phyloP scores from a whole-genome alignment of 2,113 vertebrate species.

The Crotophaga sulcirostris region DNA sequence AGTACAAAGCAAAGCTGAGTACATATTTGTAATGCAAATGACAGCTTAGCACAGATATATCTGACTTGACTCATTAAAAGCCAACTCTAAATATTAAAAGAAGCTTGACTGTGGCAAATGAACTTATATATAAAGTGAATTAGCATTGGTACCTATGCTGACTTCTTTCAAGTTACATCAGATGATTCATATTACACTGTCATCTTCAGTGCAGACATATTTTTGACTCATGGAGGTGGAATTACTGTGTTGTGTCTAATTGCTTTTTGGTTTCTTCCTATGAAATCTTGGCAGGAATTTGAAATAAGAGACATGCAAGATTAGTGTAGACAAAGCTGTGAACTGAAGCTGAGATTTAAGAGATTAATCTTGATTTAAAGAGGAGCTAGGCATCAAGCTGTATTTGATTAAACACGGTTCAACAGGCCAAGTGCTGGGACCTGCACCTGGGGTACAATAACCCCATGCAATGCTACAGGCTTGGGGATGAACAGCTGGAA shows the following conservation, averaged over 20 bases:
- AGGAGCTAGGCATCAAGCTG: not conserved
- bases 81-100: not conserved
- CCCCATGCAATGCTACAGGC: no score
- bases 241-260: not conserved
- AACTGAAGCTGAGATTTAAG: not conserved
- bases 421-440: no score
- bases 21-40: not conserved
- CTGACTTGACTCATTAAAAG: not conserved
- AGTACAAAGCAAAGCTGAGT: not conserved
- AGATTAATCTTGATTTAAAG: not conserved
- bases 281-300: not conserved
- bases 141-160: not conserved
- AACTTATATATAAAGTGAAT: not conserved
- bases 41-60: not conserved
- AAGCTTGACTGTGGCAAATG: not conserved
- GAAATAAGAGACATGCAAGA: not conserved
- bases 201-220: not conserved
- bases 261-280: not conserved
- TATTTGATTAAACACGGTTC: not conserved
- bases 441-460: no score
- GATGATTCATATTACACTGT: not conserved
- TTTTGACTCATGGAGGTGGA: not conserved
- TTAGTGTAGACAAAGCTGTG: not conserved
- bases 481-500: no score
- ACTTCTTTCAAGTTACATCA: not conserved